Evolutionary conservation across 2,888 invertebrate genomes (phyloP).

Genomic region (Pseudanteris insignis): DNA sequence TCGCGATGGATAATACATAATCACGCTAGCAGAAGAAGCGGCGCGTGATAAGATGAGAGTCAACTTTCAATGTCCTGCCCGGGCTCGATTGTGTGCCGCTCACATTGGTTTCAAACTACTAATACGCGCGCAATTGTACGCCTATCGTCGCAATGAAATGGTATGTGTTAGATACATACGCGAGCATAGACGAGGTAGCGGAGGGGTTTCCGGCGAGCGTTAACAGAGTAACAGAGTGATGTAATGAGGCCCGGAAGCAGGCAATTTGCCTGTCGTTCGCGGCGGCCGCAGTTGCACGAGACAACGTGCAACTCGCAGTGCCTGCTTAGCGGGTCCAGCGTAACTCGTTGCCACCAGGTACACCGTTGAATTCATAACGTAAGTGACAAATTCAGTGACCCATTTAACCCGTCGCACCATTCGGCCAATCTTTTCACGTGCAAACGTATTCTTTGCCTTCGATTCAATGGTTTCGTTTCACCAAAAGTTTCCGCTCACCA

Average conservation of each 20-base stretch:
- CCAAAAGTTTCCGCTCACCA: no score
- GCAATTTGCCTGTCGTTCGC: slow-evolving; percentile 64
- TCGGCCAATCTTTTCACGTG: no score
- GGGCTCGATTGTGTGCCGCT: no score
- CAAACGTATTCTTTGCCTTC: neutral
- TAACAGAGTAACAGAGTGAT: slow-evolving; percentile 68
- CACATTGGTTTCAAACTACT: slow-evolving; percentile 26
- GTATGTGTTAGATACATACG: slow-evolving; percentile 51
- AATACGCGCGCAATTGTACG: slow-evolving; percentile 45
- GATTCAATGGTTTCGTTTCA: neutral
- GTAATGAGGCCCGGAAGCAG: slow-evolving; percentile 68
- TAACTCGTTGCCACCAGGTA: slow-evolving; percentile 45
- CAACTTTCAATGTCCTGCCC: slow-evolving; percentile 41
- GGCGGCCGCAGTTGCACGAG: slow-evolving; percentile 64
- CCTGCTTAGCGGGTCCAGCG: slow-evolving; percentile 56
- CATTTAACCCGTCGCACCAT: no score
- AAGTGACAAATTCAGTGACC: no score
- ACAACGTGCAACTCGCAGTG: slow-evolving; percentile 59
- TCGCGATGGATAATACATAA: no score
- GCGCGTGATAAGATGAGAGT: slow-evolving; percentile 41
- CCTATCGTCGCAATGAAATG: slow-evolving; percentile 52
- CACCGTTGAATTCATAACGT: slow-evolving; percentile 4
- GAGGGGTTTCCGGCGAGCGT: slow-evolving; percentile 67
- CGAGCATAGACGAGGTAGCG: slow-evolving; percentile 62
- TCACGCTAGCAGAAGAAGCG: no score